A percentile compares a stretch with the other conserved stretches of the same genome.
phyloP scores from a whole-genome alignment of 1,140 invertebrate genomes.

The Drosophila sucinea region DNA sequence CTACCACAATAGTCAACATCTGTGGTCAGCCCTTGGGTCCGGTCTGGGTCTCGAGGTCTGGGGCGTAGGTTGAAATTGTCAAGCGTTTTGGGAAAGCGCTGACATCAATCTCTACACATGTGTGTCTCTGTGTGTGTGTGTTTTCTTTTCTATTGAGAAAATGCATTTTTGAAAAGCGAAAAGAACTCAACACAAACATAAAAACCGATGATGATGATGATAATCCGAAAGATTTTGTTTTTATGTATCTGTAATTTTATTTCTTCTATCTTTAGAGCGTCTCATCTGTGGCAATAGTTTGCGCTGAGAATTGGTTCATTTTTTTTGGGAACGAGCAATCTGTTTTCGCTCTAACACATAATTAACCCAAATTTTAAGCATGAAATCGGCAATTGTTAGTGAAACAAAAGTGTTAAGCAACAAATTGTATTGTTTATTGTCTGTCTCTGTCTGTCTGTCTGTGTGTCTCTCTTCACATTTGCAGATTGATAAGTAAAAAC shows the following conservation, averaged over 20 bases:
- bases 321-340: constrained; percentile 56
- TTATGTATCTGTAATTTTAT: constrained; percentile 40
- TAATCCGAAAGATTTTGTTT: constrained; percentile 61
- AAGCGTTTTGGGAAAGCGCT: constrained; percentile 48
- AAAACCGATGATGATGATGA: constrained; percentile 46
- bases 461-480: constrained; percentile 14
- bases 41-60: constrained; percentile 24
- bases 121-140: constrained; percentile 4
- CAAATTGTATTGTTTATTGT: constrained; percentile 25
- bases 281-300: constrained; percentile 31
- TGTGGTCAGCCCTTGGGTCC: constrained; percentile 58
- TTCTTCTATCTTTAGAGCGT: constrained; percentile 57
- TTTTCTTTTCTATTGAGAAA: constrained; percentile 22
- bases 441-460: neutral
- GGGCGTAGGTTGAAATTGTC: constrained; percentile 33
- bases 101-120: constrained; percentile 15
- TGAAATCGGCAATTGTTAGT: constrained; percentile 55
- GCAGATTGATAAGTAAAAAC: constrained; percentile 47
- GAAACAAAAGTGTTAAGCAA: neutral
- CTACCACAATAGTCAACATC: constrained; percentile 38
- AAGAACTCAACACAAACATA: constrained; percentile 58
- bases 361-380: constrained; percentile 78
- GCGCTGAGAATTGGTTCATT: constrained; percentile 28
- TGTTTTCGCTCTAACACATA: constrained; percentile 65
- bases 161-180: constrained; percentile 68